phyloP scores from a whole-genome alignment of 1,140 invertebrate species.

The Microplitis mediator region DNA sequence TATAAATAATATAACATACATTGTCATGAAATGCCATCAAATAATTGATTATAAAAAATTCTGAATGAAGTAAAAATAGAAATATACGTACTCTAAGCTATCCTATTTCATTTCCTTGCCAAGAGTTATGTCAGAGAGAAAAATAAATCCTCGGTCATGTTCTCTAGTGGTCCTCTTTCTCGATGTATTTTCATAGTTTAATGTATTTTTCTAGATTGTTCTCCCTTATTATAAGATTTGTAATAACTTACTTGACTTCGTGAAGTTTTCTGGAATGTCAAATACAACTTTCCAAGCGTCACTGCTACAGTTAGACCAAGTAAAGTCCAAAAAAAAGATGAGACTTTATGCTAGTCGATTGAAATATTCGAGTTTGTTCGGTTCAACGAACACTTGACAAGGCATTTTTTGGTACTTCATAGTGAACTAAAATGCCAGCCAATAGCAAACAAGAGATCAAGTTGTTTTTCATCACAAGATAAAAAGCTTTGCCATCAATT shows the following conservation, averaged over 20 bases:
- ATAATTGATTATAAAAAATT: no score
- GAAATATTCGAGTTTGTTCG: conserved; percentile 18
- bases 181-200: conserved; percentile 21
- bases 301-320: neutral
- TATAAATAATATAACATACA: no score
- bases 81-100: neutral
- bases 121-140: neutral
- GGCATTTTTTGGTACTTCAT: neutral
- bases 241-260: conserved; percentile 28
- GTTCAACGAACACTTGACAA: conserved; percentile 7
- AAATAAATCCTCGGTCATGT: neutral
- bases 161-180: neutral
- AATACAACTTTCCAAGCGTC: neutral
- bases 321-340: conserved; percentile 2
- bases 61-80: no score
- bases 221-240: neutral
- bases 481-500: neutral
- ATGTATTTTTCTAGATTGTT: conserved; percentile 27
- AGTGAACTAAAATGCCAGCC: neutral
- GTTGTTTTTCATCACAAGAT: neutral
- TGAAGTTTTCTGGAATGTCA: neutral
- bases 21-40: no score
- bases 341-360: conserved; percentile 3
- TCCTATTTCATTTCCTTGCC: neutral
- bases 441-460: neutral